Evolutionary conservation across 2,113 vertebrate genomes (phyloP).

Genomic region (Pardalotus punctatus): DNA sequence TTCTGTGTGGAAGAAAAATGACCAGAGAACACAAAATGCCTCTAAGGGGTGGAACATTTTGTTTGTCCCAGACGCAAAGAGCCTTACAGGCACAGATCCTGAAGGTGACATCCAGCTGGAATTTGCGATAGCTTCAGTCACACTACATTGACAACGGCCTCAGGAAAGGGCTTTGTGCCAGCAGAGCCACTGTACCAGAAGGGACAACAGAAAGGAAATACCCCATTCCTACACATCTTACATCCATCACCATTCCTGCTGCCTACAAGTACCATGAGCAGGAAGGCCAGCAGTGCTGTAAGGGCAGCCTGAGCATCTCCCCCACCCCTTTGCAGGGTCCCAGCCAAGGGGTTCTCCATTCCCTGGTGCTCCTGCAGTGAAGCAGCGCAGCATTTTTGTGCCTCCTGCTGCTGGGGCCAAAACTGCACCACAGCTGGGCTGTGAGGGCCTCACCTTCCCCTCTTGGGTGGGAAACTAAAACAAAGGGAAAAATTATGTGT

Average conservation of each 20-base stretch:
- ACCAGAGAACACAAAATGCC: not conserved
- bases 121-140: not conserved
- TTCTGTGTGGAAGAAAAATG: not conserved
- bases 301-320: not conserved
- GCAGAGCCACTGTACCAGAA: not conserved
- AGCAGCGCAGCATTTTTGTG: not conserved
- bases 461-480: not conserved
- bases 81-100: not conserved
- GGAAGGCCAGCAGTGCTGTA: not conserved
- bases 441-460: not conserved
- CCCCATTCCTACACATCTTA: rapidly evolving
- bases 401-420: not conserved
- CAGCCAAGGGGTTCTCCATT: not conserved
- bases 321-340: not conserved
- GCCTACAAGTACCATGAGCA: not conserved
- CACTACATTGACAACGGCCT: not conserved
- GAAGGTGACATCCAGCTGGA: not conserved
- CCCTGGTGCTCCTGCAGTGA: not conserved
- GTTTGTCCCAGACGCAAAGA: not conserved
- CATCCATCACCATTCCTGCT: not conserved
- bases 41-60: not conserved
- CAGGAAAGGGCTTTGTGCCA: not conserved
- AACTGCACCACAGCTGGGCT: not conserved
- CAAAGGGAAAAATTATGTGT: rapidly evolving
- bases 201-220: not conserved